These are phyloP conservation scores for Aphis gossypii DNA, from an alignment of 1,140 invertebrate species.

Conservation along the genomic window DNA sequence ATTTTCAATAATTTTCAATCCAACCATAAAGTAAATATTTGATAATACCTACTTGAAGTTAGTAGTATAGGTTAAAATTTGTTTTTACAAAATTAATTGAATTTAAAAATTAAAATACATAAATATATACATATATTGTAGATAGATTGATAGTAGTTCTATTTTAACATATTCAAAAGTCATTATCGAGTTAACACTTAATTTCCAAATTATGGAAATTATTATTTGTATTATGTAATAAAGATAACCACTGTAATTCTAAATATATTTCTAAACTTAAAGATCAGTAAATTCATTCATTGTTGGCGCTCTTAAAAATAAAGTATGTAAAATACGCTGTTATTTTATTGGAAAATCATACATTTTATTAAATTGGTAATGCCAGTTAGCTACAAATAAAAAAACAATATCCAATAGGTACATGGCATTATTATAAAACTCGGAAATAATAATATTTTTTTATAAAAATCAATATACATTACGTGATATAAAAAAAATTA, in stretches of 20 bases:
- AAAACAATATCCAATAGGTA: background rate
- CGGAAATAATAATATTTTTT: no score
- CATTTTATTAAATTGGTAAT: background rate
- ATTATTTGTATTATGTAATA: background rate
- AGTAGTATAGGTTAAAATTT: background rate
- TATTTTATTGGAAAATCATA: background rate
- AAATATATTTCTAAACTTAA: background rate
- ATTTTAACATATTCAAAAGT: background rate
- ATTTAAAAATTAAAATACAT: background rate
- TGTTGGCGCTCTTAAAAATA: background rate
- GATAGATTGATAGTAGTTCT: background rate
- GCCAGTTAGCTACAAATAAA: background rate
- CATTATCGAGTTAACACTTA: background rate
- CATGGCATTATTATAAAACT: background rate
- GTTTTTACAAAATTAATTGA: background rate
- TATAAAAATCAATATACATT: no score
- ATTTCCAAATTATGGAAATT: background rate
- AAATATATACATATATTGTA: background rate
- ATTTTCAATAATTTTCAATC: background rate
- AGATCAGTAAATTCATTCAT: background rate
- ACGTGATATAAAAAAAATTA: background rate
- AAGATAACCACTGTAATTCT: background rate
- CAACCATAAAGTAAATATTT: conserved; percentile 40
- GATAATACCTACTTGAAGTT: background rate
- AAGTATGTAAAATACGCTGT: background rate